A percentile compares a stretch with the other conserved stretches of the same genome.
phyloP scores from a whole-genome alignment of 2,113 vertebrate genomes.

The Ptilonorhynchus violaceus region DNA sequence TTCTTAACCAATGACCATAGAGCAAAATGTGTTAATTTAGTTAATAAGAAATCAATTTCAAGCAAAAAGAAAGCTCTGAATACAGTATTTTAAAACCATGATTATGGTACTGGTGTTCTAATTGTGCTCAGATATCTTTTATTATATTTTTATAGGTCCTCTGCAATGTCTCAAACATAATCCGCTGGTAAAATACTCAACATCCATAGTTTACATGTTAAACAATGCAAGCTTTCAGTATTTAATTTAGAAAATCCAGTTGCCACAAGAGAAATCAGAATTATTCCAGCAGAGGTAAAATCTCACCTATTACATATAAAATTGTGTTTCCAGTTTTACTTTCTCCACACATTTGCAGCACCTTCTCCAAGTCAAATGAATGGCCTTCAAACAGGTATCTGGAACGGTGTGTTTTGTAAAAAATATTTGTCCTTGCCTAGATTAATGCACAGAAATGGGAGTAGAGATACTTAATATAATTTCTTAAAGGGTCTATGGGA shows the following conservation, averaged over 20 bases:
- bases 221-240: background rate
- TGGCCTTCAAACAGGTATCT: background rate
- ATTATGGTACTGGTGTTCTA: background rate
- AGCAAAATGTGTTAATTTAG: background rate
- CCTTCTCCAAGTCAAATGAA: background rate
- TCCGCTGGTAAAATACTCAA: background rate
- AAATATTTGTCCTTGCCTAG: background rate
- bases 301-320: background rate
- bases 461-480: background rate
- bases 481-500: background rate
- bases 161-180: background rate
- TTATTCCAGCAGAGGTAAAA: background rate
- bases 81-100: background rate
- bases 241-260: background rate
- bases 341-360: background rate
- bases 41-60: background rate
- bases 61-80: background rate
- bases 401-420: background rate
- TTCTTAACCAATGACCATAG: background rate
- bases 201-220: background rate
- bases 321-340: background rate
- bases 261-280: background rate
- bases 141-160: background rate
- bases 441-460: background rate
- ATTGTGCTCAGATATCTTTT: background rate